Base-by-base conservation (phyloP, 2,888 invertebrate species). In the Drosophila nigritarsus region DNA sequence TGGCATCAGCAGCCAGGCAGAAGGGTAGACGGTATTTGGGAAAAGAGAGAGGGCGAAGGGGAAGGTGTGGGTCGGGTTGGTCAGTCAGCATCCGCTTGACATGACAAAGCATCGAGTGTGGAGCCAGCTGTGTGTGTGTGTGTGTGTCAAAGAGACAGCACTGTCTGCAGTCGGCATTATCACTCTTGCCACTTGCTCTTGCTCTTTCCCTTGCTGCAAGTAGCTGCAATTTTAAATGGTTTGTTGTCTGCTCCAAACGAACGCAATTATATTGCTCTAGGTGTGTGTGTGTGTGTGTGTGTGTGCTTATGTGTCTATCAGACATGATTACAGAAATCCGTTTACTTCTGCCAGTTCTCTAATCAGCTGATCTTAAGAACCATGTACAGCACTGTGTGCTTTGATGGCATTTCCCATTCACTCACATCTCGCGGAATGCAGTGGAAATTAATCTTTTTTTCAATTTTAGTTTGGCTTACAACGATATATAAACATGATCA, bases 211-310 rank as follows among this genome's bases (percentile, higher is more conserved):
- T 20, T 27, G 53, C 54, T 77, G 78, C 73, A 78, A 80, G 78
- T 73, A 76, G 78, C 87, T 87, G 87, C 87, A 88, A 70, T 83
- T 79, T 85, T 59, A 50, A 68, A 72, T 75, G 65, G 36, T 64
- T 59, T 72, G 66, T 60, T 65, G 59, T 64, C 62, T 51, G 59
- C 51, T 27, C 20, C 24, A 34, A 71, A 42, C 75, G 58, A 74
- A 66, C 53, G 66, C 79, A 67, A 70, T 79, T 80, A 87, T 75
- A 58, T 61, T 50, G 45, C 48, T 49, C 30, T 30, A 48, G 34
- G 50, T 36, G 18, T 45, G 7, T 20, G 45, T 13, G 7, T n/a
- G n/a, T n/a, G 29, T 27, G 32, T 53, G 15, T 36, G 40, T 40
- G n/a, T n/a, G 40, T 42, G n/a, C 5, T 11, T 20, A 13, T 20